Base-by-base conservation (phyloP, 2,113 vertebrate species). In the Megaptera novaeangliae region DNA sequence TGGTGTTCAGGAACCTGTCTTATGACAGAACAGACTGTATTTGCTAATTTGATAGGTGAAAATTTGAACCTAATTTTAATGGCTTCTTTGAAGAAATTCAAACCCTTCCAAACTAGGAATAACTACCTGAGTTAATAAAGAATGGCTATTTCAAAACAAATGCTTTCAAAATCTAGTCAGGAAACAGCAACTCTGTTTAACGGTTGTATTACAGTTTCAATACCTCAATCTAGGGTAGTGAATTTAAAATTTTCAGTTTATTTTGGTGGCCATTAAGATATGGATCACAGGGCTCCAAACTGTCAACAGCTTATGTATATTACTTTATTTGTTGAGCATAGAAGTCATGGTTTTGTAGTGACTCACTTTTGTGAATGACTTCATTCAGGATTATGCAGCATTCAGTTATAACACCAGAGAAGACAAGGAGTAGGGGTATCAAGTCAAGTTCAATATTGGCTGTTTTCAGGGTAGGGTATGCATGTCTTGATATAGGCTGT, bases 51-150 rank as follows among this genome's bases (percentile, higher is more conserved):
- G 55, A 41, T 88, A 31, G n/a, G 14, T 59, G 44, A 74, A 94
- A 80, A 78, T 89, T 72, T 85, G 46, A 89, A 66, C 72, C 57
- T 92, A 17, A 71, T 69, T 91, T 87, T 74, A 39, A 66, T 78
- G 52, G 49, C 71, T 88, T 94, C 34, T 78, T 96, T 92, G 57
- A 81, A 86, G 44, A 91, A 94, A 59, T 91, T 81, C 5, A 88
- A 59, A 84, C 18, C 9, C 36, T 94, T 91, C 84, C 13, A 34
- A 72, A 83, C 25, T 71, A 63, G 92, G 17, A 84, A 64, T 88
- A 77, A 92, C 29, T 92, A 34, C n/a, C 41, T 36, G 77, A 68
- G n/a, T 41, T 83, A 59, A 59, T 82, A 93, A 95, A 85, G n/a
- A 94, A 39, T 64, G 6, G 87, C 44, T 82, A 2, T 46, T 94